Base-by-base conservation (phyloP, 2,113 vertebrate genomes). In the Zosterops pallidus region DNA sequence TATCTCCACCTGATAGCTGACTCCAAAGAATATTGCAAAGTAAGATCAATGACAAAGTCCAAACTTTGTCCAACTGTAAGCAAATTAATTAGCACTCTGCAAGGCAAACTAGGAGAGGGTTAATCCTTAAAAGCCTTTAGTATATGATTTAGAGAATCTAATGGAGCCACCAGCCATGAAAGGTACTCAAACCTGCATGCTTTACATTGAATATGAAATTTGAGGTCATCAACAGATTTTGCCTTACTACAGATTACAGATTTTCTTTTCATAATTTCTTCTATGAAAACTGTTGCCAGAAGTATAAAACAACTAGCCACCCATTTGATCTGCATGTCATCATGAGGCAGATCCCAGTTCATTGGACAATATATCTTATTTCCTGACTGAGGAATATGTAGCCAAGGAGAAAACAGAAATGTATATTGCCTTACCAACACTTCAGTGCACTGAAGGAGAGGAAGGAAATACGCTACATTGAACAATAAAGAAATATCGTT, bases 351-450 rank as follows among this genome's bases (percentile, higher is more conserved):
- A 71, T 68, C 56, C 47, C 41, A 44, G 46, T 44, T 74, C 52
- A 55, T 7, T 35, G 44, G 33, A 75, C 57, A 90, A 26, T 25
- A 75, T 68, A 8, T 21, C 14, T 2, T 50, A 49, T 42, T 71
- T 83, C 44, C 72, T 83, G 49, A 26, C 33, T 18, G 19, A 70
- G 11, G 17, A 49, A 31, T 37, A 70, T 3, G 5, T 21, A 78
- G 33, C 19, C 25, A 87, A 92, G 44, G 11, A 72, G 22, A 72
- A 87, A 89, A 74, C 11, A 64, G 49, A 68, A 83, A 65, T 44
- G 5, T 44, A 42, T 1, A 0, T 22, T 57, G 37, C 5, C 28
- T 80, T 26, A 68, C 5, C 11, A 72, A 24, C 12, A 33, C 16
- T 63, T 68, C 42, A 44, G 28, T 39, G 35, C 14, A 31, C 44